Evolutionary conservation across 2,888 invertebrate species (phyloP).

Genomic region (Eumacrocentrus americanus): DNA sequence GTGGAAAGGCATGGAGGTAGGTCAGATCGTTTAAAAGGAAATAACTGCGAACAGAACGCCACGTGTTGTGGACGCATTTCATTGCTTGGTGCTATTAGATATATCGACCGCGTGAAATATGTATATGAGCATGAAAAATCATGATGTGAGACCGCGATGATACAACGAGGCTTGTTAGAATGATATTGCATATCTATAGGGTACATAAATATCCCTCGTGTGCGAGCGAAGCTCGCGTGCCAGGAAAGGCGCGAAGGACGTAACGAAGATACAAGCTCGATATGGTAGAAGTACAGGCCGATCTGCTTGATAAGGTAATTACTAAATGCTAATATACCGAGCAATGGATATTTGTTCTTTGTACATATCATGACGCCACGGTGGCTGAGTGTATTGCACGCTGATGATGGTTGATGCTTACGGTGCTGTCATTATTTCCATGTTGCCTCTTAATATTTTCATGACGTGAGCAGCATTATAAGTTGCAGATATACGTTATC

Average conservation of each 20-base stretch:
- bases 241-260: constrained; percentile 50
- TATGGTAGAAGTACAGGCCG: constrained; percentile 50
- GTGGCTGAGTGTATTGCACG: background rate
- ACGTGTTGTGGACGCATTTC: background rate
- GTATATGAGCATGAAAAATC: background rate
- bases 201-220: constrained; percentile 8
- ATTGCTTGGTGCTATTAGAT: background rate
- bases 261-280: constrained; percentile 56
- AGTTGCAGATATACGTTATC: too few relatives aligned
- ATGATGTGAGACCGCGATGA: too few relatives aligned
- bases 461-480: too few relatives aligned
- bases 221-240: constrained; percentile 24
- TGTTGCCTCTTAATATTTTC: background rate
- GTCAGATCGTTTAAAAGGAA: background rate
- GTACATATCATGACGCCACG: constrained; percentile 28
- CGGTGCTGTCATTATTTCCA: background rate
- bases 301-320: constrained; percentile 56
- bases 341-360: constrained; percentile 45
- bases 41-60: background rate
- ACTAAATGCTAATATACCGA: constrained; percentile 54
- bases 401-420: background rate
- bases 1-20: background rate
- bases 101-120: background rate
- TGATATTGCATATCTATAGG: background rate
- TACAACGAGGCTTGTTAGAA: background rate